phyloP scores from a whole-genome alignment of 1,140 invertebrate species.

The Hesperophylax magnus region DNA sequence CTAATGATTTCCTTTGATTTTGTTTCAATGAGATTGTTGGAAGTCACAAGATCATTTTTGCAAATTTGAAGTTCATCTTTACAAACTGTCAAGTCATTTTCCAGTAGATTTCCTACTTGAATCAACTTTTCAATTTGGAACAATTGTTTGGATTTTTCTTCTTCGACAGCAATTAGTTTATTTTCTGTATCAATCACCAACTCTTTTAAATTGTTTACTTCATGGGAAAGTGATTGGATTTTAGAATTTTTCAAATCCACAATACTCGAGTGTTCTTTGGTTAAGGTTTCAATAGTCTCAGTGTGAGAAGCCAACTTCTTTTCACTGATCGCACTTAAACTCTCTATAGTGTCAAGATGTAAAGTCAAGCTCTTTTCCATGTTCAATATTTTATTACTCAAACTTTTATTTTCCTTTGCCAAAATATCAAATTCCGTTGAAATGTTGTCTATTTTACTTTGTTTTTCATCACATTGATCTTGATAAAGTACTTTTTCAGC shows the following conservation, averaged over 20 bases:
- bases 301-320: background rate
- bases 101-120: too few species aligned
- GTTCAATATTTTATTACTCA: background rate
- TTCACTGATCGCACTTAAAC: background rate
- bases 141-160: background rate
- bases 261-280: background rate
- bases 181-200: background rate
- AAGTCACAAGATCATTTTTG: background rate
- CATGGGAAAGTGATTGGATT: background rate
- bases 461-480: background rate
- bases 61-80: background rate
- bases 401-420: background rate
- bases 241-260: background rate
- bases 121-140: background rate
- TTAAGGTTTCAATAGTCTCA: background rate
- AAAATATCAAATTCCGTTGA: background rate
- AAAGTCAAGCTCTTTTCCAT: background rate
- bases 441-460: background rate
- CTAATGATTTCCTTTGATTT: background rate
- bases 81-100: background rate
- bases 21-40: background rate
- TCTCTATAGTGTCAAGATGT: background rate
- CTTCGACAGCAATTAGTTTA: slow-evolving; percentile 10
- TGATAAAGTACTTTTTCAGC: background rate
- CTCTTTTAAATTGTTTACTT: slow-evolving; percentile 2